Base-by-base conservation (phyloP, 2,888 invertebrate species). In the Dorcus parallelipipedus region DNA sequence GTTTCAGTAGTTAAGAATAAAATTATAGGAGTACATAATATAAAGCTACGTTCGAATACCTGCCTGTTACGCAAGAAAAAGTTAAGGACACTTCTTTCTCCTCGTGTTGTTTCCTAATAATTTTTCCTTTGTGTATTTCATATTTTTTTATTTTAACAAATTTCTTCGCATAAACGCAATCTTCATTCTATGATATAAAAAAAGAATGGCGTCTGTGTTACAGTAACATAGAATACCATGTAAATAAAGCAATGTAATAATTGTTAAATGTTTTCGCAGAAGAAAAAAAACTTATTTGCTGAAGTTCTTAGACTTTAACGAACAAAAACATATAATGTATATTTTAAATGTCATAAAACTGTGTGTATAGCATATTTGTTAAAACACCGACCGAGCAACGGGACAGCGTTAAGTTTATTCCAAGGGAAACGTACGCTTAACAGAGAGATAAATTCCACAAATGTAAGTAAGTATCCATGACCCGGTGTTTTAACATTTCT, bases 401-500 rank as follows among this genome's bases (percentile, higher is more conserved):
- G n/a, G 41, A 10, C 10, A 41, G 38, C 42, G 38, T 43, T 9
- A 20, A 49, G 52, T 64, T 57, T 63, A 40, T 53, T 38, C 51
- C 52, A 54, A 20, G 70, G 71, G 71, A 70, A 70, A 56, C 49
- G 66, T 71, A 70, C 71, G 69, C 71, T 71, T 71, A 60, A 39
- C 23, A 38, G 17, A 43, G 17, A 49, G 38, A 49, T 52, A 10
- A 41, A 23, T 41, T 23, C 7, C 26, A n/a, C 9, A 26, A 53
- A 40, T 20, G 17, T 23, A 49, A 26, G 5, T 23, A 48, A 10
- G n/a, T 48, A 14, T 20, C 20, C 26, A 33, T n/a, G 23, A 47
- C 17, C 49, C 65, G 70, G 71, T 71, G 72, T 71, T 72, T 70
- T 70, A 67, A 70, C 69, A 64, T 53, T 49, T 58, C 56, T 51